phyloP scores from a whole-genome alignment of 1,140 invertebrate genomes.

The Drosophila kohkoa region DNA sequence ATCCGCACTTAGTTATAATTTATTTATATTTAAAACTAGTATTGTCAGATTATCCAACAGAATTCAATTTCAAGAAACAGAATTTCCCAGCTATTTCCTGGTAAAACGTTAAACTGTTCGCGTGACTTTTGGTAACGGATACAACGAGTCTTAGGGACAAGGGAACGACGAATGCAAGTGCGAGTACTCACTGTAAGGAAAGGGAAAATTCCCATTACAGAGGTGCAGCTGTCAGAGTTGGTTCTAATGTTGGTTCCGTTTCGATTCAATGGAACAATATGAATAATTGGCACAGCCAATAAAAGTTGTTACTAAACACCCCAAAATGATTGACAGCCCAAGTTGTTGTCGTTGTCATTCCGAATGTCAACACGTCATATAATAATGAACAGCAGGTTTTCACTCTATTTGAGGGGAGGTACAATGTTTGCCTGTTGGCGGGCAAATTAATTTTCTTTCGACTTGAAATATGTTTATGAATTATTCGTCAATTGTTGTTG shows the following conservation, averaged over 20 bases:
- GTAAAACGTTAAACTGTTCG: conserved; percentile 14
- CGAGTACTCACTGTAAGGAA: conserved; percentile 3
- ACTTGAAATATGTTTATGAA: conserved; percentile 80
- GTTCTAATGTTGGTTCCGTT: conserved; percentile 19
- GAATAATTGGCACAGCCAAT: conserved; percentile 76
- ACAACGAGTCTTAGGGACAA: neutral
- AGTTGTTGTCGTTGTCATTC: conserved; percentile 61
- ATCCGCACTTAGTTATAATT: too few relatives aligned
- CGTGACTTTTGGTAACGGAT: conserved; percentile 41
- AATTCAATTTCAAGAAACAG: neutral
- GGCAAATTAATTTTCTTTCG: conserved; percentile 73
- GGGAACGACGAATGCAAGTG: neutral
- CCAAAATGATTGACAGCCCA: conserved; percentile 69
- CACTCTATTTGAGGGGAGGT: conserved; percentile 9
- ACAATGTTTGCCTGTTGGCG: conserved; percentile 40
- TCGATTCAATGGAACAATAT: conserved; percentile 73
- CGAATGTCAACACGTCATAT: conserved; percentile 78
- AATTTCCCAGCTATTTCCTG: conserved; percentile 7
- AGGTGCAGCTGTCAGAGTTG: conserved; percentile 61
- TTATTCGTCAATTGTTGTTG: conserved; percentile 74
- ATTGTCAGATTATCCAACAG: neutral
- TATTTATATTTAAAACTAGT: too few relatives aligned
- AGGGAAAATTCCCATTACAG: conserved; percentile 49
- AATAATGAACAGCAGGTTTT: conserved; percentile 59
- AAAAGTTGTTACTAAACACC: conserved; percentile 66